Conservation (phyloP, 2,113 vertebrate genomes). For the Laticauda colubrina region DNA sequence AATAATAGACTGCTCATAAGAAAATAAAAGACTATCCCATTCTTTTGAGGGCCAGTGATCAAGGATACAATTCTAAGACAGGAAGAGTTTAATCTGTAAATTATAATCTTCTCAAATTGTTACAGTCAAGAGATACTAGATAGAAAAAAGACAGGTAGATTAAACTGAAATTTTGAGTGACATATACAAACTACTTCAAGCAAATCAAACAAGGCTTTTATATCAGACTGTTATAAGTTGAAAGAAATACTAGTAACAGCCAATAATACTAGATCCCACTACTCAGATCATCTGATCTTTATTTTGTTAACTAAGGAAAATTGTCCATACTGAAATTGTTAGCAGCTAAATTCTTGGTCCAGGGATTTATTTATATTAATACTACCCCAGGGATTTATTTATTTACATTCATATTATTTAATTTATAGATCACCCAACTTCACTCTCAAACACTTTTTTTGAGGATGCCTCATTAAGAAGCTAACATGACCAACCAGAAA, state of each 20-base stretch:
- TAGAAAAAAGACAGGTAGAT: slow-evolving; percentile 31
- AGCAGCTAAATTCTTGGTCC: not conserved
- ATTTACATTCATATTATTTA: not conserved
- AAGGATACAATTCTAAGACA: slow-evolving; percentile 15
- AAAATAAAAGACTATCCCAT: not conserved
- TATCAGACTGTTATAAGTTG: not conserved
- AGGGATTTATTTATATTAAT: not conserved
- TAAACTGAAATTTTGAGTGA: slow-evolving; percentile 34
- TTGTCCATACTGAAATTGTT: not conserved
- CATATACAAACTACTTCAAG: slow-evolving; percentile 38
- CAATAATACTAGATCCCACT: not conserved
- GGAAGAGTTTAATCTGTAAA: slow-evolving; percentile 40
- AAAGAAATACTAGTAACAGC: not conserved
- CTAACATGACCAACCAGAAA: slow-evolving; percentile 29
- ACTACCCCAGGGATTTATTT: not conserved
- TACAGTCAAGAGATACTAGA: slow-evolving; percentile 13
- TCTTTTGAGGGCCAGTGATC: not conserved
- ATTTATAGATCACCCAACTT: not conserved
- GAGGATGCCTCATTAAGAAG: not conserved
- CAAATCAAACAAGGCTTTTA: slow-evolving; percentile 32
- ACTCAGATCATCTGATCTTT: not conserved
- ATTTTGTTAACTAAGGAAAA: not conserved
- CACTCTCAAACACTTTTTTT: not conserved
- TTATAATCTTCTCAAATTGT: slow-evolving; percentile 39
- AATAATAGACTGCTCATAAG: not conserved